These are phyloP conservation scores for Drosophila eugracilis DNA, from an alignment of 1,140 invertebrate genomes.

Conservation along the genomic window DNA sequence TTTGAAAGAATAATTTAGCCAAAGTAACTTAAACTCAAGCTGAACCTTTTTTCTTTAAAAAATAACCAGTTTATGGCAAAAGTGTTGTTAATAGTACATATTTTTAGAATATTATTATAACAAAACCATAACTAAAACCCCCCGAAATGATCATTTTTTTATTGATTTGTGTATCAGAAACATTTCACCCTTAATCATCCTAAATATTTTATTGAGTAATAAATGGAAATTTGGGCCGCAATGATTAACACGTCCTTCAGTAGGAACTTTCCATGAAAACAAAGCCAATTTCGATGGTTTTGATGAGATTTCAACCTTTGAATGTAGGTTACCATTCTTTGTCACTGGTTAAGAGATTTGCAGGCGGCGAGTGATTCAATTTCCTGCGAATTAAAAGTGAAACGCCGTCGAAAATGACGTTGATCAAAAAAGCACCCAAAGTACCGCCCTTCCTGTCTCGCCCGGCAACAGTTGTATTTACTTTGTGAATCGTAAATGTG, in stretches of 20 bases:
- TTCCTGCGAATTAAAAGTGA: constrained; percentile 69
- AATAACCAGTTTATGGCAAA: no score
- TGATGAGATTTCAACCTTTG: constrained; percentile 7
- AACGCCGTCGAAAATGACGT: constrained; percentile 36
- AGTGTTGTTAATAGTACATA: no score
- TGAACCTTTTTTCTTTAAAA: no score
- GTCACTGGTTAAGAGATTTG: constrained; percentile 4
- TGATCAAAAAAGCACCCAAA: constrained; percentile 11
- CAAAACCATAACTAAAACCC: neutral
- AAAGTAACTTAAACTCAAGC: no score
- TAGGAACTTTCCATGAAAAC: neutral
- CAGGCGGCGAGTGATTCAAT: constrained; percentile 42
- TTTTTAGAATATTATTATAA: neutral
- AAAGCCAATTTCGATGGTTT: neutral
- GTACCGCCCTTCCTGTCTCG: neutral
- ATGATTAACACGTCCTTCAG: constrained; percentile 12
- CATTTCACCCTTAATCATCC: constrained; percentile 3
- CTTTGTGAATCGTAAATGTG: constrained; percentile 66
- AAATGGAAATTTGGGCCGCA: neutral
- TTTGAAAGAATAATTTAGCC: no score
- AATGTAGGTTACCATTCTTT: constrained; percentile 22
- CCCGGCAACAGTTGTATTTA: constrained; percentile 42
- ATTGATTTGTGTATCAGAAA: neutral
- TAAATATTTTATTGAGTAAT: constrained; percentile 17
- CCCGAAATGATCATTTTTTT: neutral